phyloP scores from a whole-genome alignment of 2,888 invertebrate species.

The Ceriagrion tenellum region DNA sequence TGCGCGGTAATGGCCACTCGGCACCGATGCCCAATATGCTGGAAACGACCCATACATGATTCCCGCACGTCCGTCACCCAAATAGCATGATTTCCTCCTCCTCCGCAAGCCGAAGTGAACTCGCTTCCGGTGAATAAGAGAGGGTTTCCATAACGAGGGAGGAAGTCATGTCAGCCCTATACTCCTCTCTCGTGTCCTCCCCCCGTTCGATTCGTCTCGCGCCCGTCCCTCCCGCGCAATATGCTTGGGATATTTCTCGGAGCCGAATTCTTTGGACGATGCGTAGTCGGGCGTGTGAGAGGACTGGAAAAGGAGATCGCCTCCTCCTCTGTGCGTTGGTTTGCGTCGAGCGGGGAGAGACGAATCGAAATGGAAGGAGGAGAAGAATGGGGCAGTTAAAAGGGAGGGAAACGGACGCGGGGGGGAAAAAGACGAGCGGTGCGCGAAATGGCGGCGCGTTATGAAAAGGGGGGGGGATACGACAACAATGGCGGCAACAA shows the following conservation, averaged over 20 bases:
- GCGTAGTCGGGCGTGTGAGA: not conserved
- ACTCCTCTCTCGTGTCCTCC: too few relatives aligned
- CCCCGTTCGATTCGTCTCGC: not conserved
- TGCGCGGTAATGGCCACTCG: too few relatives aligned
- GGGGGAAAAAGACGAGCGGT: not conserved
- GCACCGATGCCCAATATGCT: too few relatives aligned
- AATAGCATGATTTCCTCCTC: not conserved
- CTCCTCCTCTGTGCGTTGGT: not conserved
- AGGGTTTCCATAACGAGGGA: not conserved
- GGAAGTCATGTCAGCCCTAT: not conserved
- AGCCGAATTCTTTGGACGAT: not conserved
- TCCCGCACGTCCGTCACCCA: not conserved
- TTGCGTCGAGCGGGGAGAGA: not conserved
- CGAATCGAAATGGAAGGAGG: not conserved
- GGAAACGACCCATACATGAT: not conserved
- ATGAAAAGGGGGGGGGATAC: not conserved
- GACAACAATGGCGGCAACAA: not conserved
- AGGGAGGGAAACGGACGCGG: not conserved
- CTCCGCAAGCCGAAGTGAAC: not conserved
- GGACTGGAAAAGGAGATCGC: not conserved
- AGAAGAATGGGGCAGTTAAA: slow-evolving; percentile 12
- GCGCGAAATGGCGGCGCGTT: not conserved
- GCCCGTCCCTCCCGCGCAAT: not conserved
- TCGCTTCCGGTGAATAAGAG: not conserved
- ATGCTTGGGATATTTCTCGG: not conserved